Evolutionary conservation across 2,888 invertebrate genomes (phyloP).

Genomic region (Sturmia bella): DNA sequence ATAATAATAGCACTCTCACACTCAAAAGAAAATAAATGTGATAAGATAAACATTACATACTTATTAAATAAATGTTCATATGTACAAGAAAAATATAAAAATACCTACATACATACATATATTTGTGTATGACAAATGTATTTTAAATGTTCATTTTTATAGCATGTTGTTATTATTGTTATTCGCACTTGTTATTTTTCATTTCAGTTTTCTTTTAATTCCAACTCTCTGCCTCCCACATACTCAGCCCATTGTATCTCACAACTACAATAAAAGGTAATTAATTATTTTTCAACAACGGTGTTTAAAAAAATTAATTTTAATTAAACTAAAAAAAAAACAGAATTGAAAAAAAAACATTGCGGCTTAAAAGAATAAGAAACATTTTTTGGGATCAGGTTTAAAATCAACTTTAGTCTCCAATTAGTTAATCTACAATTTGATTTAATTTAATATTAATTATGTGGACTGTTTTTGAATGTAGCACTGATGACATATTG

Average conservation of each 20-base stretch:
- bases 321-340: conserved; percentile 2
- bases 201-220: conserved; percentile 56
- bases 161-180: conserved; percentile 53
- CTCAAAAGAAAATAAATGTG: conserved; percentile 39
- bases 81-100: background rate
- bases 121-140: background rate
- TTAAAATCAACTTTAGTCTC: no score
- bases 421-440: no score
- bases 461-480: no score
- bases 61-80: background rate
- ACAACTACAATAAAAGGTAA: background rate
- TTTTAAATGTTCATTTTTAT: conserved; percentile 40
- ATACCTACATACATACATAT: background rate
- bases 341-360: conserved; percentile 9
- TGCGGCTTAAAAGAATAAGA: background rate
- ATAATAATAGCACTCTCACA: conserved; percentile 1
- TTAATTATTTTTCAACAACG: conserved; percentile 40
- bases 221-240: conserved; percentile 41
- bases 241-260: conserved; percentile 4
- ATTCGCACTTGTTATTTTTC: conserved; percentile 51
- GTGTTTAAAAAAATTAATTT: conserved; percentile 20
- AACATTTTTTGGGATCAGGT: no score
- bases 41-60: conserved; percentile 71
- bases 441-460: no score
- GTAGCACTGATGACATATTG: no score